phyloP scores from a whole-genome alignment of 2,797 vertebrate species.

The Scyliorhinus canicula region DNA sequence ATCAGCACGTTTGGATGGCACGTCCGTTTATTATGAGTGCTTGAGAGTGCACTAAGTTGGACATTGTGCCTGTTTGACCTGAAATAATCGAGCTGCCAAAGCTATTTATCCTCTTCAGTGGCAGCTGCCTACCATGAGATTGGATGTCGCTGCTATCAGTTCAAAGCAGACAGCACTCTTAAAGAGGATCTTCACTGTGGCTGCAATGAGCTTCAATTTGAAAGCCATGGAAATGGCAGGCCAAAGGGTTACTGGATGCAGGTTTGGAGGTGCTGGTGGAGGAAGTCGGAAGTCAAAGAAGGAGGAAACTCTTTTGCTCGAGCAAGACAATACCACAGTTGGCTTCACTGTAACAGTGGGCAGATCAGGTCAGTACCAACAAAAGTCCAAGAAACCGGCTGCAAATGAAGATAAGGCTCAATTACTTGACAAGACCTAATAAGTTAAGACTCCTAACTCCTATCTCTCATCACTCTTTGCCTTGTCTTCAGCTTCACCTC shows the following conservation, averaged over 20 bases:
- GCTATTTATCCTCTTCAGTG: too few species aligned
- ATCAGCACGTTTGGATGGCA: too few species aligned
- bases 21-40: too few species aligned
- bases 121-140: too few species aligned
- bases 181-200: too few species aligned
- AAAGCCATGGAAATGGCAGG: too few species aligned
- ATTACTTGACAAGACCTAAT: background rate
- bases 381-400: background rate
- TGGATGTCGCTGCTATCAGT: background rate
- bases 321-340: background rate
- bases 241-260: background rate
- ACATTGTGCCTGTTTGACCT: too few species aligned
- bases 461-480: background rate
- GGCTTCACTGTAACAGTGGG: background rate
- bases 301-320: background rate
- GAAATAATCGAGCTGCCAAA: too few species aligned
- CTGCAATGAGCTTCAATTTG: too few species aligned
- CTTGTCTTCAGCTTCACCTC: background rate
- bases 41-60: too few species aligned
- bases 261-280: background rate
- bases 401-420: background rate
- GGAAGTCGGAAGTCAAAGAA: background rate
- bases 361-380: background rate
- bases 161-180: background rate
- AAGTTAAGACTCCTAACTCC: background rate